phyloP scores from a whole-genome alignment of 2,113 vertebrate genomes.

The Tragulus kanchil region DNA sequence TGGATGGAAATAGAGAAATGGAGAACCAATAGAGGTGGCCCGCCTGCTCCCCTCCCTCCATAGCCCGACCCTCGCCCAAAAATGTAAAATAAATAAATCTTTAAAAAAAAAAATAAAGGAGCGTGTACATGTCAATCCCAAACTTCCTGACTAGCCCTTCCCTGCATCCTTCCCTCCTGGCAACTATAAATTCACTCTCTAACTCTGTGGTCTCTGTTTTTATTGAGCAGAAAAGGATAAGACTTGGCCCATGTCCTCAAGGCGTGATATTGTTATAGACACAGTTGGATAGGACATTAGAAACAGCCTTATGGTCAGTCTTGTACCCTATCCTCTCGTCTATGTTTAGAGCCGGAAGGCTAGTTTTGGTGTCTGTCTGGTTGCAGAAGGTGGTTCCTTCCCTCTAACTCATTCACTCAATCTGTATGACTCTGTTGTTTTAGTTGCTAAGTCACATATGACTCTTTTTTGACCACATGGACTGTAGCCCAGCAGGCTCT shows the following conservation, averaged over 20 bases:
- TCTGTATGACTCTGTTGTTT: too few species aligned
- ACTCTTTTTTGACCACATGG: too few species aligned
- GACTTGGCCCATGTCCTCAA: background rate
- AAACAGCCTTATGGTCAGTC: background rate
- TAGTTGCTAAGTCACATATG: too few species aligned
- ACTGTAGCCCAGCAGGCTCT: too few species aligned
- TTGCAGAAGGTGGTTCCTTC: background rate
- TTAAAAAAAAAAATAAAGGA: too few species aligned
- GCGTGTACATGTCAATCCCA: background rate
- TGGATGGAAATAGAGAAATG: too few species aligned
- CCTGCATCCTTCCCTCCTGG: background rate
- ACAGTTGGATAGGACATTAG: background rate
- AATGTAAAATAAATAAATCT: too few species aligned
- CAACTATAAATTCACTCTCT: background rate
- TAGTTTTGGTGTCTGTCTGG: background rate
- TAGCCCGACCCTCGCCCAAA: too few species aligned
- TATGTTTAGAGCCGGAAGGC: background rate
- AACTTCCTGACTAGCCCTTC: background rate
- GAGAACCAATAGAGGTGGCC: too few species aligned
- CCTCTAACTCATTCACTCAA: background rate
- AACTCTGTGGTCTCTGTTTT: background rate
- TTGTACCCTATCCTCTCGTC: background rate
- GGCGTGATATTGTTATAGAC: background rate
- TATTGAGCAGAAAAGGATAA: background rate
- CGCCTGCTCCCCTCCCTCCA: too few species aligned